Base-by-base conservation (phyloP, 1,140 invertebrate genomes). In the Lineus longissimus region DNA sequence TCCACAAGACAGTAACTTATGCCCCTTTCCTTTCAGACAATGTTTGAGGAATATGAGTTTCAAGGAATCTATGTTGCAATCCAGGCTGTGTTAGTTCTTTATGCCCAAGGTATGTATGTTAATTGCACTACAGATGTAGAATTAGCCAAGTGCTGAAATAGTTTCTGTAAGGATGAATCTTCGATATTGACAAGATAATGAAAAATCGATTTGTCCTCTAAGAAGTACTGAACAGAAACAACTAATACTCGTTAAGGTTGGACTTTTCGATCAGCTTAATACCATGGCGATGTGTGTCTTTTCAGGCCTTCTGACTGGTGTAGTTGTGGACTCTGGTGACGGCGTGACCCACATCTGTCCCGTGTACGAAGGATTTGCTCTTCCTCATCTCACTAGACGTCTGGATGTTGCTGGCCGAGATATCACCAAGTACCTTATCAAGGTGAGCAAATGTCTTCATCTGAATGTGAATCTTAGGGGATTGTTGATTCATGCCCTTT, bases 311-410 rank as follows among this genome's bases (percentile, higher is more conserved):
- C 86, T 98, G 22, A 98, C 95, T 54, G 97, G 97, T 45, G 95
- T 99, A 13, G 97, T 99, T 0, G 93, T 99, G 1, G 97, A 99
- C 83, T 98, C 95, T 51, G 89, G 97, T 1, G 97, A 99, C 83
- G 97, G 97, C 61, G 97, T 99, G 0, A 99, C 97, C 7, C 97
- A 99, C 78, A 98, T 99, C 70, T 99, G 97, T 83, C 97, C 97
- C 0, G 97, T 99, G 15, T 99, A 95, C 78, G 95, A 99, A 79
- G 96, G 97, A 69, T 98, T 90, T 81, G 91, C 96, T 30, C 81
- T 99, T 64, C 92, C 94, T 27, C 95, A 99, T 87, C 84, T 99
- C 27, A 99, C 96, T 13, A 85, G 92, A 73, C 84, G 97, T 59
- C 80, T 99, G 64, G 97, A 99, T 75, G 97, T 99, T 78, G 97